These are phyloP conservation scores for Tadarida brasiliensis DNA, from an alignment of 2,797 vertebrate species.

Conservation along the genomic window DNA sequence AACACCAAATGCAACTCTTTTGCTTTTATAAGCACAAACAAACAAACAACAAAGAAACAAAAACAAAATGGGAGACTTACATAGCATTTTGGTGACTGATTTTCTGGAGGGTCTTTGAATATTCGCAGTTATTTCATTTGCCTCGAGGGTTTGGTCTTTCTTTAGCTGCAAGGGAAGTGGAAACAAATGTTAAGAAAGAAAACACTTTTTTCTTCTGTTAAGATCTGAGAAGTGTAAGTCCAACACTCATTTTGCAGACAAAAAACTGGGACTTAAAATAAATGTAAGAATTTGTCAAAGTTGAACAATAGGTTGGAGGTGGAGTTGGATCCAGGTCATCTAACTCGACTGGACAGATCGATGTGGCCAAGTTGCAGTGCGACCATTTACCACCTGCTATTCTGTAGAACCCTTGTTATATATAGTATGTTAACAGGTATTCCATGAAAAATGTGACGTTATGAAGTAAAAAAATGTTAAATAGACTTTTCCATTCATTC, in stretches of 20 bases:
- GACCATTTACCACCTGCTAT: neutral
- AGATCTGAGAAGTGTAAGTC: neutral
- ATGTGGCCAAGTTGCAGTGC: neutral
- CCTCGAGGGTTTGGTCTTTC: slow-evolving; percentile 85
- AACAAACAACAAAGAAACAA: neutral
- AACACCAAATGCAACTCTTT: neutral
- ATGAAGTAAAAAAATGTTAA: neutral
- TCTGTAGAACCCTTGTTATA: neutral
- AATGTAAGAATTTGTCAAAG: neutral
- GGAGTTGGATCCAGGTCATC: neutral
- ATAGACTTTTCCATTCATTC: neutral
- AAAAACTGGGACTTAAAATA: neutral
- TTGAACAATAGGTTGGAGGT: slow-evolving; percentile 7
- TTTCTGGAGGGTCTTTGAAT: slow-evolving; percentile 88
- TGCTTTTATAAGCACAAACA: neutral
- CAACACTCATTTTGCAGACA: neutral
- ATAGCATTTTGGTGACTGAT: slow-evolving; percentile 89
- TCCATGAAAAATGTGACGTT: neutral
- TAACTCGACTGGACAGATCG: neutral
- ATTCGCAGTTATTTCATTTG: slow-evolving; percentile 85
- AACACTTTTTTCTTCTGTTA: neutral
- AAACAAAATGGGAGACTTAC: slow-evolving; percentile 69
- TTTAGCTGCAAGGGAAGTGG: slow-evolving; percentile 83
- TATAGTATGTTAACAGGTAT: neutral
- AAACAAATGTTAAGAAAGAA: slow-evolving; percentile 56